Conservation (phyloP, 1,140 invertebrate species). For the Patella vulgata region DNA sequence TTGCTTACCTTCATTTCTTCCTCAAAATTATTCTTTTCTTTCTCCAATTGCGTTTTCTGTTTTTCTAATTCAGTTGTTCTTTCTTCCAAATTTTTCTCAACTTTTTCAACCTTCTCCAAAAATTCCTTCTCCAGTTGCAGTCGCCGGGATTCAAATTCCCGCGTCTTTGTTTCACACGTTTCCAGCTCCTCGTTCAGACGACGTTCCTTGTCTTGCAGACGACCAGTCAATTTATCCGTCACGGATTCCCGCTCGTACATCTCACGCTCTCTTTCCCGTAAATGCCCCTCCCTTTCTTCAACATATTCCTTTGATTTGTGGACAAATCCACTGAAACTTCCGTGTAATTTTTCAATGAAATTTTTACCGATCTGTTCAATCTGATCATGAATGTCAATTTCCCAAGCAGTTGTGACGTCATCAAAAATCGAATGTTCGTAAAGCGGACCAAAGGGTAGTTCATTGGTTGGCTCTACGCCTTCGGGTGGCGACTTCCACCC, state of each 20-base stretch:
- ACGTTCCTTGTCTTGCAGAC: constrained; percentile 47
- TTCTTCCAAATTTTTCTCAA: constrained; percentile 29
- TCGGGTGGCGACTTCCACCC: constrained; percentile 47
- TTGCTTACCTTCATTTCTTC: constrained; percentile 47
- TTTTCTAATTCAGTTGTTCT: constrained; percentile 33
- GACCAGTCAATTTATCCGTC: constrained; percentile 23
- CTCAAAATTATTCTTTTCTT: constrained; percentile 47
- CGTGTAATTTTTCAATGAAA: constrained; percentile 54
- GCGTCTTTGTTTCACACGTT: constrained; percentile 38
- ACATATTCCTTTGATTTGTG: constrained; percentile 57
- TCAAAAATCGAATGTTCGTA: constrained; percentile 58
- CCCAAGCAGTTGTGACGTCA: constrained; percentile 58
- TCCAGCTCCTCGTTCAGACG: constrained; percentile 42
- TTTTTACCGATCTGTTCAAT: constrained; percentile 58
- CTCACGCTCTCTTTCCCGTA: constrained; percentile 50
- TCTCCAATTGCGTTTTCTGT: constrained; percentile 39
- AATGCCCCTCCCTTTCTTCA: constrained; percentile 46
- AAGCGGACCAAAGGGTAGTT: constrained; percentile 37
- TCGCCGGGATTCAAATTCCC: constrained; percentile 45
- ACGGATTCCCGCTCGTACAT: constrained; percentile 25
- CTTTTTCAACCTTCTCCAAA: constrained; percentile 36
- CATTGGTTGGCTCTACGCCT: constrained; percentile 24
- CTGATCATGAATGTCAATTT: constrained; percentile 62
- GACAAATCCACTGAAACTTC: constrained; percentile 57
- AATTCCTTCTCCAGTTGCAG: constrained; percentile 45